These are phyloP conservation scores for Orestias chungarensis DNA, from an alignment of 2,797 vertebrate species.

Conservation along the genomic window DNA sequence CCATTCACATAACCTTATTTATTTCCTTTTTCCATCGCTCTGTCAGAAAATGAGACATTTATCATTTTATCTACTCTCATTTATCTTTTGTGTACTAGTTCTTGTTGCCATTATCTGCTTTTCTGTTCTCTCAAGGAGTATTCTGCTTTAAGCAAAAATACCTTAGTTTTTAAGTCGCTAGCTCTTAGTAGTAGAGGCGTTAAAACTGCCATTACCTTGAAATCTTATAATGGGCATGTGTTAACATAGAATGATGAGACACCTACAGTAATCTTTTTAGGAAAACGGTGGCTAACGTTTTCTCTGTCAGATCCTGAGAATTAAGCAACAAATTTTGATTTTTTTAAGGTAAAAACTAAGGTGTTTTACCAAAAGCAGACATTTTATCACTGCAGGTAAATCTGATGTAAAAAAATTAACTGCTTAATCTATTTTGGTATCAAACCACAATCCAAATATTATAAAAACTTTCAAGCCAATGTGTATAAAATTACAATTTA, in stretches of 20 bases:
- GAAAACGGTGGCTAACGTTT: background rate
- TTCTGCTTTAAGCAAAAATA: constrained; percentile 17
- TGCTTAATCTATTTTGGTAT: background rate
- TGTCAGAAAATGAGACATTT: constrained; percentile 12
- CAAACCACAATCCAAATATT: background rate
- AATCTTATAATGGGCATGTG: constrained; percentile 20
- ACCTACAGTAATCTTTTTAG: constrained; percentile 1
- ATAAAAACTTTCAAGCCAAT: no score
- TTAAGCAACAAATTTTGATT: background rate
- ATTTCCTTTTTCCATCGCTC: constrained; percentile 9
- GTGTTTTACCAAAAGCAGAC: background rate
- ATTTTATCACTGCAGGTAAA: background rate
- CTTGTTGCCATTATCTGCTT: background rate
- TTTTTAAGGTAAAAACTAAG: background rate
- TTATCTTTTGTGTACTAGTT: constrained; percentile 9
- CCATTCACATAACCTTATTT: background rate
- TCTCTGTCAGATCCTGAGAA: constrained; percentile 2
- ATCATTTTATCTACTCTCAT: constrained; percentile 8
- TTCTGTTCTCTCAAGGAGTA: constrained; percentile 2
- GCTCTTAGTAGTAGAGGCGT: constrained; percentile 35
- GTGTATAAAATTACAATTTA: no score
- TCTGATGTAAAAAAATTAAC: background rate
- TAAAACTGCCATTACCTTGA: constrained; percentile 18
- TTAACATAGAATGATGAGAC: constrained; percentile 16
- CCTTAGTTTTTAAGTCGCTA: constrained; percentile 16